Evolutionary conservation across 2,113 vertebrate genomes (phyloP).

Genomic region (Eurypyga helias): DNA sequence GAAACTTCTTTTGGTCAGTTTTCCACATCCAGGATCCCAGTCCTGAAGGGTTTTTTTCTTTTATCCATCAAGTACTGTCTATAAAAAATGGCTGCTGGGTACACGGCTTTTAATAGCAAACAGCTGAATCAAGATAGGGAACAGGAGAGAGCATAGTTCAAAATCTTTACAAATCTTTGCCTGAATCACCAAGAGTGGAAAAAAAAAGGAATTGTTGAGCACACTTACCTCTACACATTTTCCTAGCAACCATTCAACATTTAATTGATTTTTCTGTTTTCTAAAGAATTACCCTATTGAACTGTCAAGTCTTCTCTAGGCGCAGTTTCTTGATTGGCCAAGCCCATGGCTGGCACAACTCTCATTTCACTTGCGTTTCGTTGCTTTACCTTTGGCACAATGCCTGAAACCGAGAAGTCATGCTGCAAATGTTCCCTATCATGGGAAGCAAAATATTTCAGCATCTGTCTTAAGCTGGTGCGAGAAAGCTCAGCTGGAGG

Average conservation of each 20-base stretch:
- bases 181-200: not conserved
- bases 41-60: not conserved
- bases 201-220: not conserved
- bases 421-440: fast-evolving
- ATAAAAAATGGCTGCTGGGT: not conserved
- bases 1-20: not conserved
- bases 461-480: not conserved
- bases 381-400: not conserved
- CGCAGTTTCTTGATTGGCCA: not conserved
- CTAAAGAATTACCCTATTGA: not conserved
- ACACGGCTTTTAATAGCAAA: not conserved
- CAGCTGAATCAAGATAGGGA: not conserved
- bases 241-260: not conserved
- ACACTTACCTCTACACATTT: not conserved
- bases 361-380: fast-evolving
- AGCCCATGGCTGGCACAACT: not conserved
- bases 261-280: not conserved
- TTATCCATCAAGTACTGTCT: not conserved
- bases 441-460: not conserved
- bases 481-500: not conserved
- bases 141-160: not conserved
- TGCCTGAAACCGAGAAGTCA: not conserved
- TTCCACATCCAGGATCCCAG: not conserved
- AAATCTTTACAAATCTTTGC: not conserved
- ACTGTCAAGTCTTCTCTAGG: not conserved